Percentiles rank a stretch among this genome's conserved stretches.
Conservation (phyloP, 2,888 invertebrate genomes). For the Acleris holmiana region DNA sequence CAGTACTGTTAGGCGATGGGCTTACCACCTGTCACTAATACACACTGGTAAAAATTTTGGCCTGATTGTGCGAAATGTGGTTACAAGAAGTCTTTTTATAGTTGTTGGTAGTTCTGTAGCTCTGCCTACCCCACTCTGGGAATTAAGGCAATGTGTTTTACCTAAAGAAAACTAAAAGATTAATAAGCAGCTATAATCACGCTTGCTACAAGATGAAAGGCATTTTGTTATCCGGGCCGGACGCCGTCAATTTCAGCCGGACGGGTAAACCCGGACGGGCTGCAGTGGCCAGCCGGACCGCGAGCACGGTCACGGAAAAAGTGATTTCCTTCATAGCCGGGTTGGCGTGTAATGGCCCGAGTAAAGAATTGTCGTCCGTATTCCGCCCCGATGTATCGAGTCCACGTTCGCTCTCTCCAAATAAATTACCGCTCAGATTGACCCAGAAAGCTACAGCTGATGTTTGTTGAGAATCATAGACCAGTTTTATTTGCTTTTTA, state of each 20-base stretch:
- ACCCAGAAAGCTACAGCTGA: slow-evolving; percentile 63
- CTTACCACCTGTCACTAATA: too few relatives aligned
- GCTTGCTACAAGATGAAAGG: slow-evolving; percentile 25
- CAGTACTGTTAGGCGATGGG: too few relatives aligned
- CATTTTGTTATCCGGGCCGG: slow-evolving; percentile 30
- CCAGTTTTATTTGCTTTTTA: slow-evolving; percentile 35
- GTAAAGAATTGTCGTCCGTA: slow-evolving; percentile 50
- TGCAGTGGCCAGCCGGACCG: slow-evolving; percentile 47
- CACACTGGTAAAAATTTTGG: too few relatives aligned
- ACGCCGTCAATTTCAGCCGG: slow-evolving; percentile 22
- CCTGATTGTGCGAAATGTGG: too few relatives aligned
- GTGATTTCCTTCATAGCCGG: slow-evolving; percentile 55
- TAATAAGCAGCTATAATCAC: slow-evolving; percentile 20
- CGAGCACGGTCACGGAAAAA: slow-evolving; percentile 53
- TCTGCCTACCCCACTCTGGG: too few relatives aligned
- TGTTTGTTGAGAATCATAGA: slow-evolving; percentile 36
- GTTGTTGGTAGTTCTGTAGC: too few relatives aligned
- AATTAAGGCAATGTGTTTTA: too few relatives aligned
- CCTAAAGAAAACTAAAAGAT: slow-evolving; percentile 3
- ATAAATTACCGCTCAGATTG: slow-evolving; percentile 74
- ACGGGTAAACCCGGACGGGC: slow-evolving; percentile 12
- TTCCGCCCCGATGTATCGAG: slow-evolving; percentile 52
- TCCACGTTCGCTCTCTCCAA: slow-evolving; percentile 65
- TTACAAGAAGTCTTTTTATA: too few relatives aligned
- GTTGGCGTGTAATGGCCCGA: slow-evolving; percentile 44